These are phyloP conservation scores for Eurytoma adleriae DNA, from an alignment of 2,888 invertebrate species.

Conservation along the genomic window DNA sequence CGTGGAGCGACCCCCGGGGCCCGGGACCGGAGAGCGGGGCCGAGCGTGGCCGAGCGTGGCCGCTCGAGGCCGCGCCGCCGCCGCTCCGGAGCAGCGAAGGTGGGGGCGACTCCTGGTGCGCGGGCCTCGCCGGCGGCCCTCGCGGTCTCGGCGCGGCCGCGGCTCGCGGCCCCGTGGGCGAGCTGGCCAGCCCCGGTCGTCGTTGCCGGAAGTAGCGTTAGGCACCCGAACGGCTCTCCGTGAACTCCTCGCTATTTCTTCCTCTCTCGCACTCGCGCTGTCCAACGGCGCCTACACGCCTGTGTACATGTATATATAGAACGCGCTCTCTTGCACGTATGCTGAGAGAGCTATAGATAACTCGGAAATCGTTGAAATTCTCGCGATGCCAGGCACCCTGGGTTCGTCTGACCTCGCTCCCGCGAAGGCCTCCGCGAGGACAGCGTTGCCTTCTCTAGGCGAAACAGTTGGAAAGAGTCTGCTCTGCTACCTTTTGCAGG, in stretches of 20 bases:
- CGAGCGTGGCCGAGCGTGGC: not conserved
- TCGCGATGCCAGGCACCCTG: slow-evolving; percentile 38
- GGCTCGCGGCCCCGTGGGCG: not conserved
- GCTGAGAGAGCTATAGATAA: slow-evolving; percentile 65
- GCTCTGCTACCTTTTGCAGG: no score
- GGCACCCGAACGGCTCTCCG: slow-evolving; percentile 61
- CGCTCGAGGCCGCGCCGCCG: not conserved
- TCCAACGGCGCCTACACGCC: slow-evolving; percentile 16
- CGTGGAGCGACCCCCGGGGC: not conserved
- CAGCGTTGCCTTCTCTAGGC: not conserved
- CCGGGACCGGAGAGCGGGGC: not conserved
- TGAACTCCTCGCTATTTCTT: not conserved
- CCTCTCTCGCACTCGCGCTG: not conserved
- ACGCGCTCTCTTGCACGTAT: slow-evolving; percentile 28
- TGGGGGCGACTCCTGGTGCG: slow-evolving; percentile 49
- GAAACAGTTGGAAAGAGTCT: not conserved
- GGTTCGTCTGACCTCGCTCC: slow-evolving; percentile 12
- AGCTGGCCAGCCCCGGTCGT: not conserved
- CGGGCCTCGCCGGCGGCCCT: slow-evolving; percentile 11
- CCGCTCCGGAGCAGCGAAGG: not conserved
- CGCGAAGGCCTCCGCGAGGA: slow-evolving; percentile 30
- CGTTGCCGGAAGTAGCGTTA: slow-evolving; percentile 77
- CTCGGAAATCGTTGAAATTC: slow-evolving; percentile 64
- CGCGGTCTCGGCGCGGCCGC: not conserved
- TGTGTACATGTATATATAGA: slow-evolving; percentile 32